phyloP scores from a whole-genome alignment of 2,113 vertebrate species.

The Poicephalus meyeri region DNA sequence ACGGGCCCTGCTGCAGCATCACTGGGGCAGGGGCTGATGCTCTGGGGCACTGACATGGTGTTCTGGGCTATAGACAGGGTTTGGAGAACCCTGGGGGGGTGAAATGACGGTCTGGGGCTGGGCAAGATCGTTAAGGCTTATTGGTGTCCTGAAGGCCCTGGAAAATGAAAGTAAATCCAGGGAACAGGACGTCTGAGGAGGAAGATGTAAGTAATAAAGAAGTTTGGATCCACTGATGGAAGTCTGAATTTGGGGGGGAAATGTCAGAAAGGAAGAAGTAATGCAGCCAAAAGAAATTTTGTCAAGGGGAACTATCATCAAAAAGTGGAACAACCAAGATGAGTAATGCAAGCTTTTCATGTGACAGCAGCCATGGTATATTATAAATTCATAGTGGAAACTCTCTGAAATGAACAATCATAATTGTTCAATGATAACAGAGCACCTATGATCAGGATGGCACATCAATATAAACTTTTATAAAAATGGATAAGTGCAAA shows the following conservation, averaged over 20 bases:
- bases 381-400: background rate
- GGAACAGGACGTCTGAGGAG: background rate
- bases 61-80: background rate
- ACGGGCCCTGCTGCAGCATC: background rate
- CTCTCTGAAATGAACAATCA: background rate
- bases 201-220: background rate
- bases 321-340: background rate
- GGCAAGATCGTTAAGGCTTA: background rate
- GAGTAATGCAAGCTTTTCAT: background rate
- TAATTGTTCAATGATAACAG: background rate
- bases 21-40: background rate
- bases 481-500: background rate
- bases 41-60: background rate
- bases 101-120: background rate
- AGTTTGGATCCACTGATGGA: background rate
- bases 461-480: background rate
- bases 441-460: background rate
- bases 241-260: background rate
- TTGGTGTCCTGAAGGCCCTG: background rate
- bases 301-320: background rate
- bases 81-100: background rate
- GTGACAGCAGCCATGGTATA: background rate
- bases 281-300: background rate
- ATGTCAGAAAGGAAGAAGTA: background rate
- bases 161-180: background rate